Evolutionary conservation across 2,113 vertebrate genomes (phyloP).

Genomic region (Tachuris rubrigastra): DNA sequence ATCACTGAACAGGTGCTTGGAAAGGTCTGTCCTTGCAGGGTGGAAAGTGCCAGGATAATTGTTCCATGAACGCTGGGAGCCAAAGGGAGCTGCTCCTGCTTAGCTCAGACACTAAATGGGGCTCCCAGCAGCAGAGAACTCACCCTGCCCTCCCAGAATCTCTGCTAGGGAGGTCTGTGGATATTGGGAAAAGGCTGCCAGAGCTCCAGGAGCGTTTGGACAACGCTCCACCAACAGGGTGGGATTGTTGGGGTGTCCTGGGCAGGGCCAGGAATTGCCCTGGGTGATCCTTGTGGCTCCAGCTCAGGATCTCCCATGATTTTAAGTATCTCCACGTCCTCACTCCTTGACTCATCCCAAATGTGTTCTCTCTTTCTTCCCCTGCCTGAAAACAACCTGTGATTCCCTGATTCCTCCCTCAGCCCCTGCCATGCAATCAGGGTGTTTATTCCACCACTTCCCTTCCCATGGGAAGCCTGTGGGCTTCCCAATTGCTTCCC

Average conservation of each 20-base stretch:
- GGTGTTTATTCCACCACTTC: constrained; percentile 37
- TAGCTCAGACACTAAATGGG: background rate
- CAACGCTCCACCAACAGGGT: background rate
- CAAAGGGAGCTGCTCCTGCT: background rate
- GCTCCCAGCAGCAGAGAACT: background rate
- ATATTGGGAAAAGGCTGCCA: background rate
- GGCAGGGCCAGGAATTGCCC: background rate
- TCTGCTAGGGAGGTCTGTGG: background rate
- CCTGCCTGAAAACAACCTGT: background rate
- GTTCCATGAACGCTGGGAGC: background rate
- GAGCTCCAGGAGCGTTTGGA: background rate
- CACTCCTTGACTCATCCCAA: background rate
- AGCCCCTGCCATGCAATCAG: constrained; percentile 35
- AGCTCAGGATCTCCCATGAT: background rate
- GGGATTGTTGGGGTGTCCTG: background rate
- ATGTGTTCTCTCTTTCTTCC: background rate
- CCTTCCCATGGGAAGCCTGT: constrained; percentile 4
- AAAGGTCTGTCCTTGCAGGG: background rate
- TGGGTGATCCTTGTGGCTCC: background rate
- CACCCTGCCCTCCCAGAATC: accelerated
- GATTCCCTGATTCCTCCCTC: background rate
- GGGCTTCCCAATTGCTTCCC: background rate
- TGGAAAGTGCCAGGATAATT: background rate
- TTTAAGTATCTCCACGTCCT: background rate
- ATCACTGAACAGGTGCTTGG: background rate